Base-by-base conservation (phyloP, 2,888 invertebrate genomes). In the Agrotis puta region DNA sequence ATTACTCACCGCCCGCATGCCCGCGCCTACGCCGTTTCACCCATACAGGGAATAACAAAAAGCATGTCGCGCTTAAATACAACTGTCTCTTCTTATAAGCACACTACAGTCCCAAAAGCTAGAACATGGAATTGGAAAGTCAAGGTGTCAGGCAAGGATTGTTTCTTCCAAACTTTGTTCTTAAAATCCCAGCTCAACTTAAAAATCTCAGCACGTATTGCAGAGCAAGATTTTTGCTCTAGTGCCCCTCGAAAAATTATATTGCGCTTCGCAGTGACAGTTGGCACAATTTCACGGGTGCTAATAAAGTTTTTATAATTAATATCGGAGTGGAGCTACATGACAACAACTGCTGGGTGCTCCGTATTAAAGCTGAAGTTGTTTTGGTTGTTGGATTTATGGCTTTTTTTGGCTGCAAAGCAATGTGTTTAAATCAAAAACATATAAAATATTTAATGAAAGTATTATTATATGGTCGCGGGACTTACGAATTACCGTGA, bases 181-280 rank as follows among this genome's bases (percentile, higher is more conserved):
- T 56, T 48, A 24, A 59, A 75, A 54, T 57, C 56, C 50, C 63
- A 51, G 50, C 5, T 13, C 47, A 20, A 4, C 45, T 80, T 64
- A 18, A 63, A 57, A 76, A 39, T 66, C 78, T 39, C 18, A 64
- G 54, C 78, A 78, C 77, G 81, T 80, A 80, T n/a, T 48, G 27
- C 58, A 66, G 24, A 48, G 27, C n/a, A 57, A 57, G 18, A 63
- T 54, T 51, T 51, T 56, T 66, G 51, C 59, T 50, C 18, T 22
- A 53, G 48, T 65, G 14, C 24, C 33, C 11, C 18, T 20, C 24
- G 48, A 57, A 77, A 64, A 64, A 67, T 39, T 18, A 13, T 47
- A 33, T 20, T 53, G n/a, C 22, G 20, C 43, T 56, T 20, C 7
- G 18, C 14, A 27, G 47, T 50, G 66, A 51, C 70, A 61, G 56